Base-by-base conservation (phyloP, 2,888 invertebrate species). In the Caenorhabditis sp. region DNA sequence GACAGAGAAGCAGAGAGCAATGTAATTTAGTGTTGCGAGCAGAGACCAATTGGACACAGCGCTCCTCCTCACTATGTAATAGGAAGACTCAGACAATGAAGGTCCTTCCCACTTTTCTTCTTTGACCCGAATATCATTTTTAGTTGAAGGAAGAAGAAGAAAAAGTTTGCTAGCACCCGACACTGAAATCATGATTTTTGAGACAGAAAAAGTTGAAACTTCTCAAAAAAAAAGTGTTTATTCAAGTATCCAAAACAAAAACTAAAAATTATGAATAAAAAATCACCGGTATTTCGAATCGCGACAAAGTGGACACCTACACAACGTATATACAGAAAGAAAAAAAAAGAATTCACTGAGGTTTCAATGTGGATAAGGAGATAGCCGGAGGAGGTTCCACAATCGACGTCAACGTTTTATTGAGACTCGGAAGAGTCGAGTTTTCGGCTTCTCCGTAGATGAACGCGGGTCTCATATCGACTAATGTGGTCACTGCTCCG, bases 401-500 rank as follows among this genome's bases (percentile, higher is more conserved):
- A 54, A 54, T 68, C 26, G 68, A 54, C 24, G 38, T 68, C 10
- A 68, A 24, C 4, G 68, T 68, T n/a, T 51, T 54, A 54, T 68
- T 68, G 2, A 68, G 7, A 54, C n/a, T 8, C 2, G 51, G 22
- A 66, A 24, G 35, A 31, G 66, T 72, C 24, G 72, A 61, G 47
- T 59, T 64, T 16, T 56, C 38, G 0, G 51, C 22, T 31, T 35
- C 28, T 38, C 81, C 75, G 56, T 66, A 81, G 14, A 82, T 47
- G 12, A 82, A 69, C 4, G 26, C 76, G 31, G 81, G 75, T 47
- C 51, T 38, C 74, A 75, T 75, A 38, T 74, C 75, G 54, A 75
- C 44, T 19, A 81, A 69, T 7, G 75, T 75, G 0, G 74, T 74
- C 3, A 81, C 81, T 26, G 81, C 81, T 28, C 74, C 81, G 24